Evolutionary conservation across 2,113 vertebrate species (phyloP).

Genomic region (Progne subis): DNA sequence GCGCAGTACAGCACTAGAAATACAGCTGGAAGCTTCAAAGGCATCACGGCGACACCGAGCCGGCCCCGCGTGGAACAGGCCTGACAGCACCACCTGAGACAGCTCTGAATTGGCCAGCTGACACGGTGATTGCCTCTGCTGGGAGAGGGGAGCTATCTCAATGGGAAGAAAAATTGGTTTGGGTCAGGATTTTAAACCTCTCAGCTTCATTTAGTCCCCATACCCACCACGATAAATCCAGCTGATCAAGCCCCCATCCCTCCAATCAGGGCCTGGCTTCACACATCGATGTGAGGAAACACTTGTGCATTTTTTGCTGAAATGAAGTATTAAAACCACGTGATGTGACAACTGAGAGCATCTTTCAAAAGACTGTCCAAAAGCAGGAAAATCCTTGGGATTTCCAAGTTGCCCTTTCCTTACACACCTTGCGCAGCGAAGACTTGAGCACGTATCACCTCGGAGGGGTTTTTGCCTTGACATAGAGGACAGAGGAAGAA

Average conservation of each 20-base stretch:
- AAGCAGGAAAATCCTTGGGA: background rate
- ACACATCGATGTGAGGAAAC: background rate
- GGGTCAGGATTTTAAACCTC: background rate
- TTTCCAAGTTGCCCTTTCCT: background rate
- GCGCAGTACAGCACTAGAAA: background rate
- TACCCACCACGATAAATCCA: background rate
- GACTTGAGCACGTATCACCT: accelerated
- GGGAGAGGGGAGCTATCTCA: background rate
- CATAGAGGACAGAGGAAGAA: background rate
- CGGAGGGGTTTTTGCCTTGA: background rate
- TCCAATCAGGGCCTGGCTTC: background rate
- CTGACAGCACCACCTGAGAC: background rate
- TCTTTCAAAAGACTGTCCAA: background rate
- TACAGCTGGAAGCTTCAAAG: background rate
- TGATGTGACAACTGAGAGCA: background rate
- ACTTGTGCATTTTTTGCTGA: background rate
- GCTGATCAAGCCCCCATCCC: background rate
- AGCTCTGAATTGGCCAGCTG: background rate
- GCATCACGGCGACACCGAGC: accelerated
- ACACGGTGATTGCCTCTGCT: background rate
- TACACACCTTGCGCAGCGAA: background rate
- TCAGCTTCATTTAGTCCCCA: background rate
- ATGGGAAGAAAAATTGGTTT: background rate
- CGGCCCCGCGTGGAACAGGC: accelerated
- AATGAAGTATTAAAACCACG: background rate